phyloP scores from a whole-genome alignment of 2,797 vertebrate species.

The Chelidonichthys spinosus region DNA sequence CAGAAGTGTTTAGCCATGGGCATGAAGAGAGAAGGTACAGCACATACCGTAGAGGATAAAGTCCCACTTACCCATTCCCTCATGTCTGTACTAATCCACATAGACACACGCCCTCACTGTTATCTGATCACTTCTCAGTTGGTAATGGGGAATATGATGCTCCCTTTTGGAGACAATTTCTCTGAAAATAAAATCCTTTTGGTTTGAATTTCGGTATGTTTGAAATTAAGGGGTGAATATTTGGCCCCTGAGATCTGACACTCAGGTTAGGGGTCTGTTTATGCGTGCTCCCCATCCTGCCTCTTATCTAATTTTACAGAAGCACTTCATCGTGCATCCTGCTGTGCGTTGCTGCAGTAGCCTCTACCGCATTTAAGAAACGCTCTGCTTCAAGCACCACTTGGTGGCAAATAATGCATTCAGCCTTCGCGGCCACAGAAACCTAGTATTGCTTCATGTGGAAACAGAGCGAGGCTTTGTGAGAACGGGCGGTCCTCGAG shows the following conservation, averaged over 20 bases:
- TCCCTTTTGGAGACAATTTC: neutral
- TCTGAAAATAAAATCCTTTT: neutral
- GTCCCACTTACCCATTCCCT: conserved; percentile 56
- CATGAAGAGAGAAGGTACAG: conserved; percentile 99
- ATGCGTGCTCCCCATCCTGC: neutral
- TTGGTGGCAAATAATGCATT: conserved; percentile 30
- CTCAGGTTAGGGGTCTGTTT: neutral
- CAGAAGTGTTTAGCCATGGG: conserved; percentile 99
- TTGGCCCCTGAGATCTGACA: neutral
- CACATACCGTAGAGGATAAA: conserved; percentile 85
- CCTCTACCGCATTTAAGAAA: conserved; percentile 16
- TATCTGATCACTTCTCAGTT: too few relatives aligned
- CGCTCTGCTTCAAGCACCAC: conserved; percentile 14
- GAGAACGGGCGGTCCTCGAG: conserved; percentile 43
- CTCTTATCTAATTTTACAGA: conserved; percentile 7
- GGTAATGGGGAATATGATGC: neutral
- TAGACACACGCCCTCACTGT: conserved; percentile 14
- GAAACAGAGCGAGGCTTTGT: conserved; percentile 39
- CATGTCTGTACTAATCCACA: conserved; percentile 35
- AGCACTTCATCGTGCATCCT: neutral
- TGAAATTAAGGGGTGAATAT: neutral
- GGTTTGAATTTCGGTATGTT: neutral
- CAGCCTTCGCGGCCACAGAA: conserved; percentile 11
- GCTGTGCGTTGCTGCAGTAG: conserved; percentile 4
- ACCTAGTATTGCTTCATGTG: conserved; percentile 19